Conservation (phyloP, 2,797 vertebrate species). For the Masticophis lateralis region DNA sequence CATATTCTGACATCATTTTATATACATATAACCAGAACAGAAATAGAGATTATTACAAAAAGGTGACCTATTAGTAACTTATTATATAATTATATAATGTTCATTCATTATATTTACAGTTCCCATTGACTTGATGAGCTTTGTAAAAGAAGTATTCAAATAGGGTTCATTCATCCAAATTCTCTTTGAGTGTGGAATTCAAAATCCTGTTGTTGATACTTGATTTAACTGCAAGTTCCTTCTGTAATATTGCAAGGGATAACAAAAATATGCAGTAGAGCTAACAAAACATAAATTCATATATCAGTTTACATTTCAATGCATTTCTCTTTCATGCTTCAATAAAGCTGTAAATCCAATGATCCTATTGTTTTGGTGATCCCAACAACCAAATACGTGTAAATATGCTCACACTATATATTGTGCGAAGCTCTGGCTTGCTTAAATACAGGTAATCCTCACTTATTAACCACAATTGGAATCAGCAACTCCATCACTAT, state of each 20-base stretch:
- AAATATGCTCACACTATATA: not conserved
- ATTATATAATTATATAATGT: not conserved
- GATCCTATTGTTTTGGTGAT: not conserved
- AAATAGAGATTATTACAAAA: not conserved
- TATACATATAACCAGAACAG: not conserved
- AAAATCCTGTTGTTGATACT: not conserved
- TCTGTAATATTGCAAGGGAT: conserved; percentile 13
- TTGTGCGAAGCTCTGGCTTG: not conserved
- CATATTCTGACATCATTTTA: not conserved
- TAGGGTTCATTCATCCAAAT: not conserved
- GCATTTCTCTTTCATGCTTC: not conserved
- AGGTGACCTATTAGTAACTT: not conserved
- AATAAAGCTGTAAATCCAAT: not conserved
- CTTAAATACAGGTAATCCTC: not conserved
- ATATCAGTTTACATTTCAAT: not conserved
- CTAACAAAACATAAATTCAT: not conserved
- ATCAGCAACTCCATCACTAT: not conserved
- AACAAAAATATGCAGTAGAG: not conserved
- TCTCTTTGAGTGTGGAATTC: conserved; percentile 28
- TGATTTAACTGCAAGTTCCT: not conserved
- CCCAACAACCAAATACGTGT: not conserved
- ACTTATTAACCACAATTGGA: not conserved
- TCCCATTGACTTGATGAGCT: not conserved
- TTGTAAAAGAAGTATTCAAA: not conserved
- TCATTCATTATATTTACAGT: not conserved